Conservation (phyloP, 2,797 vertebrate genomes). For the Botia almorhae region DNA sequence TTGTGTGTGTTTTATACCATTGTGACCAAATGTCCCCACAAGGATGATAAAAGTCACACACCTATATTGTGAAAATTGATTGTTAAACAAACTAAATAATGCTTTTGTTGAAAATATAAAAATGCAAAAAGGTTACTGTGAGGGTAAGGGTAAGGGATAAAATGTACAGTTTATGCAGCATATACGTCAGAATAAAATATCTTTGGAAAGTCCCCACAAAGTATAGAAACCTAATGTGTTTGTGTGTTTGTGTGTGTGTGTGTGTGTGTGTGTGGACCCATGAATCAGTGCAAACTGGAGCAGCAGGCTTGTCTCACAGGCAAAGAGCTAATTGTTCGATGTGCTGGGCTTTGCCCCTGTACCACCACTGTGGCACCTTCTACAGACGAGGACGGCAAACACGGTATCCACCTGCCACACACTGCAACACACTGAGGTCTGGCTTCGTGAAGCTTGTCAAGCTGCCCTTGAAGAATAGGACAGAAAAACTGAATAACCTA, state of each 20-base stretch:
- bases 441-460: background rate
- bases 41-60: no score
- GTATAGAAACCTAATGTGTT: no score
- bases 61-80: no score
- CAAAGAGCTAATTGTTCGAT: conserved; percentile 89
- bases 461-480: background rate
- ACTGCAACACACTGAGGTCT: background rate
- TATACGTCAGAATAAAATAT: no score
- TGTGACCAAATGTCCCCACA: no score
- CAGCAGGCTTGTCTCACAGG: conserved; percentile 94
- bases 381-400: conserved; percentile 74
- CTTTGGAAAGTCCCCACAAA: no score
- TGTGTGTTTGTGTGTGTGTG: no score
- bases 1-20: conserved; percentile 8
- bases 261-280: conserved; percentile 30
- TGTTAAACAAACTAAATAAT: no score
- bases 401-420: conserved; percentile 74
- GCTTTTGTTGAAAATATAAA: no score
- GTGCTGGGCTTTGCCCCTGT: conserved; percentile 92
- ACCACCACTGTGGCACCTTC: conserved; percentile 75
- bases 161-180: no score
- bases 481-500: background rate
- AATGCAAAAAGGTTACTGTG: no score
- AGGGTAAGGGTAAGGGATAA: no score
- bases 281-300: conserved; percentile 92